Base-by-base conservation (phyloP, 2,113 vertebrate genomes). In the Heterotis niloticus region DNA sequence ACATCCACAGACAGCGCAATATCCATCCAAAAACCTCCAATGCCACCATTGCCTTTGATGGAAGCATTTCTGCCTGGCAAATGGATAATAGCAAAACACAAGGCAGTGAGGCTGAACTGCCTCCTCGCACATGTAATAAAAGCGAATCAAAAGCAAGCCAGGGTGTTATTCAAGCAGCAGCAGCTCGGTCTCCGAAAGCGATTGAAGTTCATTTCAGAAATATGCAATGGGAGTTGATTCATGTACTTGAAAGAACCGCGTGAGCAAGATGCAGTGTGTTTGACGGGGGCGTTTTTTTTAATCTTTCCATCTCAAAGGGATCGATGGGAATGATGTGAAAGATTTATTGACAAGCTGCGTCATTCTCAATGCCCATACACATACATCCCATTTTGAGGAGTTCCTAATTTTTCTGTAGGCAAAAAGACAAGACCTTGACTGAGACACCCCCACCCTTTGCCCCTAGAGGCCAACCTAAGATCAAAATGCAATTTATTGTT, bases 401-500 rank as follows among this genome's bases (percentile, higher is more conserved):
- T 72, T 72, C 20, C 44, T 51, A 72, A 51, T 52, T 51, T 23
- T 34, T 72, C 69, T 72, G 69, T 34, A n/a, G n/a, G n/a, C n/a
- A 72, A 51, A 72, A 52, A 72, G 52, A 51, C 20, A 72, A 44
- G 2, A 23, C 69, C 44, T 34, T 52, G 44, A 20, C 29, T 23
- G 44, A 72, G 51, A 52, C 23, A 52, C 69, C 11, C 51, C 54
- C 23, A n/a, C n/a, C n/a, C n/a, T n/a, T n/a, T n/a, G n/a, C 54
- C 69, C 69, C 69, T 23, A 9, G 34, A 72, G 69, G 51, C 44
- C 51, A 54, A 13, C 69, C 1, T 7, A 5, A 72, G 34, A 72
- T 72, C 69, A 54, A 71, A 71, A 71, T 51, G 44, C 69, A 54
- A 72, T 72, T 72, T 54, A 72, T 72, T 72, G 3, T 54, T 14